Percentiles rank a stretch among this genome's conserved stretches.
Evolutionary conservation across 1,140 invertebrate genomes (phyloP).

Genomic region (Pseudomyrmex concolor): DNA sequence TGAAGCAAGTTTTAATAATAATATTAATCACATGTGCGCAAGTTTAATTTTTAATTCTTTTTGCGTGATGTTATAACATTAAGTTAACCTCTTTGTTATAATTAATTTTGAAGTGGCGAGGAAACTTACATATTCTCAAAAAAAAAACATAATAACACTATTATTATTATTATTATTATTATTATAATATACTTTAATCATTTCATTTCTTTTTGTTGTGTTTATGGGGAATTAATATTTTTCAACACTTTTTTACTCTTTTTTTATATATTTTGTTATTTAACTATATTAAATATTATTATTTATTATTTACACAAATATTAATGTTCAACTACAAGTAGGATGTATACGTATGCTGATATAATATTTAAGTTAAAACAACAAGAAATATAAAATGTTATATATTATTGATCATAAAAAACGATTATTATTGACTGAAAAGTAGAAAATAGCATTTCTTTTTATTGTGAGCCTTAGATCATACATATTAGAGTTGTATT

Average conservation of each 20-base stretch:
- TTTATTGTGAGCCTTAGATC: conserved; percentile 44
- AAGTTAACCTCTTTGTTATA: conserved; percentile 75
- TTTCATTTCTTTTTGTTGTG: conserved; percentile 10
- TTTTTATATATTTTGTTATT: conserved; percentile 50
- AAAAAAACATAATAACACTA: conserved; percentile 33
- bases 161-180: conserved; percentile 43
- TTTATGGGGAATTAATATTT: conserved; percentile 51
- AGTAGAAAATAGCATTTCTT: conserved; percentile 18
- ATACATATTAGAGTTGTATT: conserved; percentile 30
- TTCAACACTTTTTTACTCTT: conserved; percentile 60
- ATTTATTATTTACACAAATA: conserved; percentile 1
- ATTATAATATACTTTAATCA: conserved; percentile 42
- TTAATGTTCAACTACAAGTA: conserved; percentile 10
- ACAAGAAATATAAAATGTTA: conserved; percentile 4
- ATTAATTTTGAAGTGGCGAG: conserved; percentile 79
- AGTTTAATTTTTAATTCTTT: conserved; percentile 64
- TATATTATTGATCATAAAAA: neutral
- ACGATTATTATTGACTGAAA: neutral
- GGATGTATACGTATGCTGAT: conserved; percentile 5
- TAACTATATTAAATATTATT: neutral
- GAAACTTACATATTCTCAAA: conserved; percentile 84
- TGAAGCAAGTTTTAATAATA: conserved; percentile 50
- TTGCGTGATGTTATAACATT: conserved; percentile 73
- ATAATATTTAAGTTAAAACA: conserved; percentile 7
- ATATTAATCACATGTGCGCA: conserved; percentile 36